Conservation (phyloP, 2,888 invertebrate genomes). For the Harpagoxenus sublaevis region DNA sequence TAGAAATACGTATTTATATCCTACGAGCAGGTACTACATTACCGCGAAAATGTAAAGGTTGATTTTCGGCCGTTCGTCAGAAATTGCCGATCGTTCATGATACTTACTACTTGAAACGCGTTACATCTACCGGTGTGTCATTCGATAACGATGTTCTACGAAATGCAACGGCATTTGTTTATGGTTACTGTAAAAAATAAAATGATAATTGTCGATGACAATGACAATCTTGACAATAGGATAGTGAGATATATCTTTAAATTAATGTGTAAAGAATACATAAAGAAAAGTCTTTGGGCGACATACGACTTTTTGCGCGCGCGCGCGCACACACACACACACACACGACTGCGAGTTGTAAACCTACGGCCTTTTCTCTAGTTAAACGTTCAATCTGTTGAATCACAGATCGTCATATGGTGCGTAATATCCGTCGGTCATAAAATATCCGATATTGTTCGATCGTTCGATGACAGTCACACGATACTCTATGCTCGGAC, state of each 20-base stretch:
- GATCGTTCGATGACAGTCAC: conserved; percentile 13
- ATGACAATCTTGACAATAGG: conserved; percentile 12
- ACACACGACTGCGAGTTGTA: conserved; percentile 5
- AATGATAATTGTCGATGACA: conserved; percentile 49
- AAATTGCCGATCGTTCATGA: conserved; percentile 68
- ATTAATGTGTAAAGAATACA: conserved; percentile 3
- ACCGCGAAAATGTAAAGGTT: conserved; percentile 72
- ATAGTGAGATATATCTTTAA: conserved; percentile 5
- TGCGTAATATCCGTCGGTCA: too few species aligned
- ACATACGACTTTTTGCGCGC: neutral
- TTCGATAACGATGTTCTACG: conserved; percentile 29
- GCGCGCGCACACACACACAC: neutral
- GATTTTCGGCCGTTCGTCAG: conserved; percentile 63
- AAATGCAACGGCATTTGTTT: conserved; percentile 57
- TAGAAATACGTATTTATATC: conserved; percentile 65
- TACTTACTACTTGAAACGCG: conserved; percentile 61
- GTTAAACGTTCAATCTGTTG: neutral
- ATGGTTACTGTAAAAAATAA: conserved; percentile 40
- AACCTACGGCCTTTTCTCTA: neutral
- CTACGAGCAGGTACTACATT: conserved; percentile 71
- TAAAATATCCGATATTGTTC: conserved; percentile 21
- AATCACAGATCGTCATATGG: conserved; percentile 11
- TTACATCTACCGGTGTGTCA: conserved; percentile 64
- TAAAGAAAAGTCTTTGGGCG: neutral
- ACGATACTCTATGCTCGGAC: neutral